phyloP scores from a whole-genome alignment of 2,113 vertebrate species.

The Oryzias curvinotus region DNA sequence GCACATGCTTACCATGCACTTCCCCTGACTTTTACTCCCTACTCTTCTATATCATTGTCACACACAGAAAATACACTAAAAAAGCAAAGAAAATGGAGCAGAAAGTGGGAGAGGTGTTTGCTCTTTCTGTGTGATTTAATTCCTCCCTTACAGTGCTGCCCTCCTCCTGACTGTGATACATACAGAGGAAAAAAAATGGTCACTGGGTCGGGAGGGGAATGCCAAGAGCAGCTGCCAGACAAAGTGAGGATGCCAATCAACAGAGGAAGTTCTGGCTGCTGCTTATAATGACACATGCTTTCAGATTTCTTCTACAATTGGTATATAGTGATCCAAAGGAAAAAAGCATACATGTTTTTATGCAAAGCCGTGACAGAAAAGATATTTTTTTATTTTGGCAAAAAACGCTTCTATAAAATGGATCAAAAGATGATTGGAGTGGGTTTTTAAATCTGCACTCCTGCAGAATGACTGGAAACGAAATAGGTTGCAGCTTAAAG shows the following conservation, averaged over 20 bases:
- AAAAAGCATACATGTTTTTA: constrained; percentile 48
- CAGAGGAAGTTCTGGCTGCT: constrained; percentile 34
- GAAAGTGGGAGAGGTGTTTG: constrained; percentile 18
- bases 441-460: not conserved
- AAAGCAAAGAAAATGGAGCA: constrained; percentile 11
- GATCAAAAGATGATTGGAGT: too few species aligned
- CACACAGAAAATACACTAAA: constrained; percentile 22
- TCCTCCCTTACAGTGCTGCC: constrained; percentile 29
- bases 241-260: constrained; percentile 59
- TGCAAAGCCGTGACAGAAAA: constrained; percentile 42
- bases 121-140: constrained; percentile 52
- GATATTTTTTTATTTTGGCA: too few species aligned
- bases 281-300: constrained; percentile 46
- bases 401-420: too few species aligned
- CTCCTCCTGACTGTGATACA: constrained; percentile 36
- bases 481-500: constrained; percentile 8
- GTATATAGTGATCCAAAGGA: constrained; percentile 52
- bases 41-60: constrained; percentile 48
- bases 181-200: constrained; percentile 23
- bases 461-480: constrained; percentile 6
- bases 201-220: constrained; percentile 32
- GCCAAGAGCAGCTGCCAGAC: constrained; percentile 43
- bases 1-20: constrained; percentile 60
- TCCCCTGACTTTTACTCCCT: constrained; percentile 52
- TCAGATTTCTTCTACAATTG: constrained; percentile 60